These are phyloP conservation scores for Drosophila mettleri DNA, from an alignment of 2,888 invertebrate species.

Conservation along the genomic window DNA sequence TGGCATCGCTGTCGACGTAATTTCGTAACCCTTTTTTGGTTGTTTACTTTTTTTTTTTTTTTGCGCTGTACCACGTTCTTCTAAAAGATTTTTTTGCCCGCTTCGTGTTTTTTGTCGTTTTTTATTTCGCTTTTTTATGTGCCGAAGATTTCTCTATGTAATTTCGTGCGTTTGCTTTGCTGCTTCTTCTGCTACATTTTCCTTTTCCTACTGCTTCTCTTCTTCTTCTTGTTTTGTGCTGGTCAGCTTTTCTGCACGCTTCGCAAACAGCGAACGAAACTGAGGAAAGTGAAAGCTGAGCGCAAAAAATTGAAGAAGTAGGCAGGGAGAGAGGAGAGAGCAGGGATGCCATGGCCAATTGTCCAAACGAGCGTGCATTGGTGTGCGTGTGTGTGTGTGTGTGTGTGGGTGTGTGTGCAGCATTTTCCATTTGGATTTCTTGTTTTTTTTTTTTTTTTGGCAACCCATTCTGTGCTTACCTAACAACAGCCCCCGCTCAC, in stretches of 20 bases:
- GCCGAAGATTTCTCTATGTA: conserved; percentile 73
- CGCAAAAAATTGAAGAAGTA: conserved; percentile 1
- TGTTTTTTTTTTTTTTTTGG: conserved; percentile 49
- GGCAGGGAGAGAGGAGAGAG: background rate
- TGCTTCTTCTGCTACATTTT: background rate
- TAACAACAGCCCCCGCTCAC: conserved; percentile 29
- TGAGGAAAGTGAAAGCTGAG: conserved; percentile 15
- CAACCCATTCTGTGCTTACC: conserved; percentile 59
- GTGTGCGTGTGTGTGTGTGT: conserved; percentile 34
- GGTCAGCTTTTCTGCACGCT: conserved; percentile 79
- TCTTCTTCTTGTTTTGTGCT: conserved; percentile 67
- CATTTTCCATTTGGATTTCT: conserved; percentile 56
- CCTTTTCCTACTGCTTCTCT: conserved; percentile 3
- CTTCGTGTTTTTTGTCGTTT: conserved; percentile 23
- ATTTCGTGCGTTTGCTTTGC: conserved; percentile 69
- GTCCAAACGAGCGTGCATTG: conserved; percentile 50
- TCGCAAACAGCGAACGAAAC: conserved; percentile 46
- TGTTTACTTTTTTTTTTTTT: conserved; percentile 68
- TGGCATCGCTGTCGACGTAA: conserved; percentile 48
- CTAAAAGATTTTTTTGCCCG: conserved; percentile 20
- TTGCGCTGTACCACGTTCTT: conserved; percentile 39
- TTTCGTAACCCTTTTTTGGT: conserved; percentile 64
- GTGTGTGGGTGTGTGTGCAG: conserved; percentile 36
- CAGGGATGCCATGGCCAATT: conserved; percentile 66
- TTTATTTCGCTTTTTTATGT: conserved; percentile 57